These are phyloP conservation scores for Helicoverpa armigera DNA, from an alignment of 1,140 invertebrate genomes.

Conservation along the genomic window DNA sequence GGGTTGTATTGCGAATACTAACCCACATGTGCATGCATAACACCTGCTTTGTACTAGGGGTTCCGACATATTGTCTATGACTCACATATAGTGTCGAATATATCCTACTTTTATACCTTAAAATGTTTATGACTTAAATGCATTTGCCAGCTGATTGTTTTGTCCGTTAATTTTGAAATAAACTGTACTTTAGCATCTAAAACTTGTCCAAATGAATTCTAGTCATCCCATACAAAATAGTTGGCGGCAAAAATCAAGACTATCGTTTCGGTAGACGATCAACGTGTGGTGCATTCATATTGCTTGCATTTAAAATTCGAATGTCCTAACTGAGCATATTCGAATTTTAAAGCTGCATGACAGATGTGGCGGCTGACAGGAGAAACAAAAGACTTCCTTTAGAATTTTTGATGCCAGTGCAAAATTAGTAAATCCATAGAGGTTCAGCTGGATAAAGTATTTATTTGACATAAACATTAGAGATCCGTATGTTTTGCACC, in stretches of 20 bases:
- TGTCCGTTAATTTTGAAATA: no score
- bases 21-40: neutral
- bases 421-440: no score
- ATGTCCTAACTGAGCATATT: neutral
- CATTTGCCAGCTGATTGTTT: no score
- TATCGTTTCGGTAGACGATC: neutral
- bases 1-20: conserved; percentile 67
- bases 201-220: conserved; percentile 1
- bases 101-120: neutral
- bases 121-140: neutral
- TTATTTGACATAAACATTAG: no score
- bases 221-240: conserved; percentile 20
- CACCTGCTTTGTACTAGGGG: neutral
- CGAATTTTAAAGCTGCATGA: neutral
- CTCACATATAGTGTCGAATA: neutral
- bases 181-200: neutral
- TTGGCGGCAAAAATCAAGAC: conserved; percentile 28
- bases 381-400: neutral
- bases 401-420: no score
- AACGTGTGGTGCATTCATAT: conserved; percentile 28
- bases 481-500: no score
- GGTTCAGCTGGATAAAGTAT: no score
- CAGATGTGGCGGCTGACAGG: conserved; percentile 1
- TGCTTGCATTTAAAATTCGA: conserved; percentile 3
- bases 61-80: no score